Base-by-base conservation (phyloP, 2,113 vertebrate genomes). In the Todiramphus chloris region DNA sequence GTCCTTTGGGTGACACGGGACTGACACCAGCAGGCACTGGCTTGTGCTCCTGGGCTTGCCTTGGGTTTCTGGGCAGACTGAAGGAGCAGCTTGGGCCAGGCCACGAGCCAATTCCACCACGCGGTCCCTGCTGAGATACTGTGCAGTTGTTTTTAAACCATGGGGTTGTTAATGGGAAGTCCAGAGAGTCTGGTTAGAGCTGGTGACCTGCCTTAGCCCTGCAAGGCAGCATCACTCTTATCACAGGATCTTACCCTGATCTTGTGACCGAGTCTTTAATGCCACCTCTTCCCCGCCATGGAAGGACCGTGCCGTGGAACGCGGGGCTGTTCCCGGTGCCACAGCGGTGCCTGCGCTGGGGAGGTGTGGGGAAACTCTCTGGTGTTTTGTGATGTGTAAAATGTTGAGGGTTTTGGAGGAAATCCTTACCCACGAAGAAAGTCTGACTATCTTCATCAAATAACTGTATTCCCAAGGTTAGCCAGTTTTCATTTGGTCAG, bases 291-390 rank as follows among this genome's bases (percentile, higher is more conserved):
- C 6, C 39, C 13, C 6, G 64, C n/a, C 16, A 3, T 2, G 2
- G 19, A 6, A 28, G 44, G 16, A 41, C 14, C 2, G 6, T 1
- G 4, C 41, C 1, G 1, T 5, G 2, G 4, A 9, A 16, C 5
- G 2, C 2, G 12, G 35, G 25, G 60, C 9, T 16, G 44, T 4
- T 43, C 41, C 63, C 35, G 48, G 7, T 0, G 9, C 68, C 2
- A 6, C 16, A 10, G 50, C 10, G 5, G 41, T 2, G 48, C 12
- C 62, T 10, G 24, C 2, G 30, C 18, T 2, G 28, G 7, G 27
- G 4, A 21, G 27, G 55, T 16, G 39, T 44, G 4, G 8, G 24
- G 3, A 12, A 7, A 11, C 28, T 24, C 23, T 17, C 33, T 4
- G 1, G 23, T 5, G 1, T 19, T 33, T 8, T 46, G 18, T 8